Percentiles rank a stretch among this genome's conserved stretches.
Evolutionary conservation across 2,888 invertebrate species (phyloP).

Genomic region (Spicauda simplicius): DNA sequence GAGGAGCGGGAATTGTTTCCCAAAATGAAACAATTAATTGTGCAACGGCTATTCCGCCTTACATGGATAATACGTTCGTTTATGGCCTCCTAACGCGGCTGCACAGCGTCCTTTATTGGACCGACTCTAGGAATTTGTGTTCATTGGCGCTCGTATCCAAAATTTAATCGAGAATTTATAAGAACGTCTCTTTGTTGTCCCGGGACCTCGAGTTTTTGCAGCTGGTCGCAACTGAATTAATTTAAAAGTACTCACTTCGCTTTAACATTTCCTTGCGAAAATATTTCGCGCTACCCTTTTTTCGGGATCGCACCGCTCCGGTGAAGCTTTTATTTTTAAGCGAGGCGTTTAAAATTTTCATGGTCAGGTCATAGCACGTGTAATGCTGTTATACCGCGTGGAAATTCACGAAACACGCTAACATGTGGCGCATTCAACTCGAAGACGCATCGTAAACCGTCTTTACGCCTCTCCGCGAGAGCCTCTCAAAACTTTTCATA

Average conservation of each 20-base stretch:
- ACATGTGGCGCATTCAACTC: conserved; percentile 78
- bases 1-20: conserved; percentile 86
- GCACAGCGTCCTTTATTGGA: conserved; percentile 83
- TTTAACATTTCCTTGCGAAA: conserved; percentile 55
- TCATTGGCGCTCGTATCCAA: conserved; percentile 82
- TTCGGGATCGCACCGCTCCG: conserved; percentile 43
- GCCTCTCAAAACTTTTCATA: conserved; percentile 84
- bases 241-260: conserved; percentile 61
- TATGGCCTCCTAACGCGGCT: conserved; percentile 84
- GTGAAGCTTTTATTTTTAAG: conserved; percentile 66
- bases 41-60: conserved; percentile 85
- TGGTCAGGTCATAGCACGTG: conserved; percentile 80
- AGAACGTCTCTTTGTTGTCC: conserved; percentile 75
- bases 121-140: conserved; percentile 84
- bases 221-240: conserved; percentile 64
- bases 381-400: conserved; percentile 74
- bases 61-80: conserved; percentile 85
- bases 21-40: conserved; percentile 86
- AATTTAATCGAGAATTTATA: conserved; percentile 83
- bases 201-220: conserved; percentile 68
- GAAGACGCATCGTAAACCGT: conserved; percentile 83
- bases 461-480: conserved; percentile 79
- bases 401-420: conserved; percentile 72
- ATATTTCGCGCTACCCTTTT: conserved; percentile 44
- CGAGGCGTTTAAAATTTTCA: conserved; percentile 79